Evolutionary conservation across 2,113 vertebrate species (phyloP), one percentile per base, ranked within the genome.

Genomic region (Tapirus terrestris): DNA sequence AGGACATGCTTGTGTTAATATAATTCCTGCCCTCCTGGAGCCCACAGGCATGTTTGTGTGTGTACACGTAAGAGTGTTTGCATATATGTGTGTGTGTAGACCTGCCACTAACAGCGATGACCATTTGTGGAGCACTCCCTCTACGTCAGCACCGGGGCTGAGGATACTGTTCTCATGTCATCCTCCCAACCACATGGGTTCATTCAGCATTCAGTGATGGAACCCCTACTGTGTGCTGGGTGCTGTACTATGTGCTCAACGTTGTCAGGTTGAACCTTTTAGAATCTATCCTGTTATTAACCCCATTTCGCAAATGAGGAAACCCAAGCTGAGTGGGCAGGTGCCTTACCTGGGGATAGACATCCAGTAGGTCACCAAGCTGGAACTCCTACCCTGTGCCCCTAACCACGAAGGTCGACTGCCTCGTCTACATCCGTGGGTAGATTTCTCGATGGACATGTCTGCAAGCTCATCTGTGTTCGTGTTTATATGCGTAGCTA

Each of bases 361-460:
- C n/a, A 33, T 18, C n/a, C 39, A 51, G 33, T 10, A n/a, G 14
- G 29, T 63, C 9, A 6, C 61, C 23, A 7, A 12, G 18, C 48
- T 29, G 17, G 43, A 17, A 60, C 9, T 36, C 65, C 20, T 25
- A 6, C 1, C 27, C 33, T 2, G 11, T 10, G 53, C 20, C 12
- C 31, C 17, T 67, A 5, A 18, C 45, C 29, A 13, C 8, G 2
- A 27, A 77, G 21, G 20, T 13, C 45, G 20, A 10, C 21, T 8
- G 18, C 27, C 20, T n/a, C 33, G 5, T 9, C 56, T 20, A 0
- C 7, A 0, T 48, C n/a, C 39, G 0, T 4, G 45, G 48, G 12
- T 29, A 23, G 43, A 29, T 68, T 65, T 80, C 70, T 56, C 39
- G 23, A 10, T 23, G 25, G 23, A 8, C 18, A 0, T 43, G n/a